Conservation (phyloP, 1,140 invertebrate species). For the Euura lappo region DNA sequence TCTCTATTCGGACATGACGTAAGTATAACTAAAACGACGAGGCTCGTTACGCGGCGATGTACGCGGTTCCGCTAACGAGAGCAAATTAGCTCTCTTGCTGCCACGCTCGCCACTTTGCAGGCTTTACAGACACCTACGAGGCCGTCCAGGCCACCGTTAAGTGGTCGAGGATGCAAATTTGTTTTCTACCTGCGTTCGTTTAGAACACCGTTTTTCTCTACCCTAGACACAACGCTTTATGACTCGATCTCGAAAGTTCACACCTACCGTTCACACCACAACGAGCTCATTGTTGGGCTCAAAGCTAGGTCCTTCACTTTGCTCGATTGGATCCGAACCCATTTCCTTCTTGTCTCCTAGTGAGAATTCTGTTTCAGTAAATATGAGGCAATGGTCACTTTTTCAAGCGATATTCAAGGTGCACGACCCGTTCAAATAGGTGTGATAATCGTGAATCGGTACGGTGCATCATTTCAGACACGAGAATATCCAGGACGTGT, state of each 20-base stretch:
- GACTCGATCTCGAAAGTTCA: no score
- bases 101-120: constrained; percentile 12
- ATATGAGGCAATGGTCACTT: no score
- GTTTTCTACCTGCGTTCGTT: constrained; percentile 11
- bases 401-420: no score
- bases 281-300: no score
- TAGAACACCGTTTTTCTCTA: neutral
- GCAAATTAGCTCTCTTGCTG: constrained; percentile 47
- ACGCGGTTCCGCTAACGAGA: constrained; percentile 48
- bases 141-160: constrained; percentile 28
- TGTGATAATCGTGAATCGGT: no score
- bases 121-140: constrained; percentile 3
- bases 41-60: constrained; percentile 42
- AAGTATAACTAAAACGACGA: constrained; percentile 48
- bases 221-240: neutral
- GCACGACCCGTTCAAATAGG: no score
- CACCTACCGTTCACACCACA: no score
- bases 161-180: constrained; percentile 51
- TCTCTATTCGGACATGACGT: constrained; percentile 42
- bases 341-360: no score
- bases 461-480: no score
- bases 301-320: no score
- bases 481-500: neutral
- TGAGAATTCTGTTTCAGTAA: no score
- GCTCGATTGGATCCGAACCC: no score